phyloP scores from a whole-genome alignment of 2,113 vertebrate species.

The Thalassarche chlororhynchos region DNA sequence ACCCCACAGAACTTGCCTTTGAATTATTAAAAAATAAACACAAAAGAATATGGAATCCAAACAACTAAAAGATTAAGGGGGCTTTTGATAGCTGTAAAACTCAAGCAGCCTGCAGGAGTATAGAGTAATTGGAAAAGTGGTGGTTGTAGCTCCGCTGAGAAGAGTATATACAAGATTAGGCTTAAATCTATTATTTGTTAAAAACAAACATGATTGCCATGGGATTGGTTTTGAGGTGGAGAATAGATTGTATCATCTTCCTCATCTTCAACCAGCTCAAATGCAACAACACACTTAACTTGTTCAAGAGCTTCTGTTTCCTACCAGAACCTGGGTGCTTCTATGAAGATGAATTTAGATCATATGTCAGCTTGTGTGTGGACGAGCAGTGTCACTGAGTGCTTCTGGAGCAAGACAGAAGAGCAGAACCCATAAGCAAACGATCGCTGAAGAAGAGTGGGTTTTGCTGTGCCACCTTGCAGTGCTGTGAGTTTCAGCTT shows the following conservation, averaged over 20 bases:
- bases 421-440: neutral
- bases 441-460: rapidly evolving
- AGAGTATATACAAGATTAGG: neutral
- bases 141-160: neutral
- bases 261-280: neutral
- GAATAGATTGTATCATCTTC: neutral
- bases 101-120: neutral
- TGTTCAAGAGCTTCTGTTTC: neutral
- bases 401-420: neutral
- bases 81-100: neutral
- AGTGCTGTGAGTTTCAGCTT: neutral
- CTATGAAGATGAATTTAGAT: neutral
- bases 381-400: neutral
- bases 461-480: neutral
- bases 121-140: neutral
- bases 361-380: neutral
- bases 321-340: neutral
- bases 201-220: neutral
- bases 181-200: neutral
- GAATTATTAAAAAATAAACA: neutral
- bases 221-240: neutral
- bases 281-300: neutral
- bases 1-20: neutral
- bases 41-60: neutral
- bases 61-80: neutral